phyloP scores from a whole-genome alignment of 2,888 invertebrate species.

The Pachycephus smyrnensis region DNA sequence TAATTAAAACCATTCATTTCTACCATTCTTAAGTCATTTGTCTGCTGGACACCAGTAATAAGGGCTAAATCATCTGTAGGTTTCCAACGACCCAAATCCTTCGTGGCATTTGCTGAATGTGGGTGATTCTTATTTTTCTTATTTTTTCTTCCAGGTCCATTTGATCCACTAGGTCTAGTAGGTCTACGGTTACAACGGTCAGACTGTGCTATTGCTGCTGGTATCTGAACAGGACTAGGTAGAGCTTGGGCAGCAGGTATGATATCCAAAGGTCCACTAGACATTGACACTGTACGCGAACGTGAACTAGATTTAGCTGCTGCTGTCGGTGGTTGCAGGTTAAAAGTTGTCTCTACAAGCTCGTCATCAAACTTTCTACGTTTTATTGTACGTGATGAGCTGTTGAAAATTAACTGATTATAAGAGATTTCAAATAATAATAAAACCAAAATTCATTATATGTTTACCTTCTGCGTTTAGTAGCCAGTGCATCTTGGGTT shows the following conservation, averaged over 20 bases:
- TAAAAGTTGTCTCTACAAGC: conserved; percentile 79
- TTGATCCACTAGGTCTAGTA: conserved; percentile 57
- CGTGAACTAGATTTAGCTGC: conserved; percentile 58
- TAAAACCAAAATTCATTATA: not conserved
- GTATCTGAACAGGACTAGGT: conserved; percentile 51
- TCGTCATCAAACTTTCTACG: conserved; percentile 97
- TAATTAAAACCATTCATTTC: not conserved
- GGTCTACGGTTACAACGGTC: conserved; percentile 58
- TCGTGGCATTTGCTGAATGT: conserved; percentile 77
- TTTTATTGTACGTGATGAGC: conserved; percentile 95
- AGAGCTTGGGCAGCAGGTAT: conserved; percentile 46
- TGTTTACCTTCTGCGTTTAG: conserved; percentile 60
- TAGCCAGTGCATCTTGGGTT: conserved; percentile 54
- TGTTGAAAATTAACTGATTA: conserved; percentile 57
- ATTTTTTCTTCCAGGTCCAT: conserved; percentile 59
- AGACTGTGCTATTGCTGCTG: conserved; percentile 49
- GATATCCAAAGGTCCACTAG: conserved; percentile 52
- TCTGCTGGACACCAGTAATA: conserved; percentile 93
- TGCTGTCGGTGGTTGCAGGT: conserved; percentile 60
- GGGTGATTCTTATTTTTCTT: conserved; percentile 74
- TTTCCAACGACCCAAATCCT: conserved; percentile 95
- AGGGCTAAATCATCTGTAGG: conserved; percentile 96
- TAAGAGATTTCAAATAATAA: not conserved
- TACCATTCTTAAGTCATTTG: conserved; percentile 81
- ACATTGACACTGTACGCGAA: conserved; percentile 56